phyloP scores from a whole-genome alignment of 2,888 invertebrate genomes.

The Carabus problematicus region DNA sequence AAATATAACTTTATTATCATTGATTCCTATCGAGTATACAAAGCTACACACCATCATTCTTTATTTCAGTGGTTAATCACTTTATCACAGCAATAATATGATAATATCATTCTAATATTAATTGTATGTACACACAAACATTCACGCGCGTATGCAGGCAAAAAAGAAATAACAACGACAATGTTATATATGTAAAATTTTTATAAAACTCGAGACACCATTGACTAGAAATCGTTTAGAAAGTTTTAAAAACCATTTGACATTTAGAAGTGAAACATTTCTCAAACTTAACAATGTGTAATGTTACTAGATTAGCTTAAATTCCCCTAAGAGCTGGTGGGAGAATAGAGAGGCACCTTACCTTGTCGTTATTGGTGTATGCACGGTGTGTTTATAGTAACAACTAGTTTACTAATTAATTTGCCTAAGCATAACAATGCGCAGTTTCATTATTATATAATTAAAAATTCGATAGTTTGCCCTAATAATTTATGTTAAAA shows the following conservation, averaged over 20 bases:
- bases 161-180: constrained; percentile 6
- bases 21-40: constrained; percentile 22
- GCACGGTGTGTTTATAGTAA: constrained; percentile 5
- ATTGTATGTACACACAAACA: constrained; percentile 6
- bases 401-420: not conserved
- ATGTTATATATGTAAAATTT: not conserved
- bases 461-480: too few species aligned
- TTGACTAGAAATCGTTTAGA: not conserved
- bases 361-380: constrained; percentile 13
- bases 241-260: not conserved
- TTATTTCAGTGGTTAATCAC: constrained; percentile 20
- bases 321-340: not conserved
- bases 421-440: constrained; percentile 6
- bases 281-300: not conserved
- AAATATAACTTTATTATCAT: constrained; percentile 28
- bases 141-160: constrained; percentile 21
- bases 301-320: constrained; percentile 2
- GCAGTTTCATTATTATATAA: not conserved
- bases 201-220: not conserved
- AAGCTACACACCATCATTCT: constrained; percentile 18
- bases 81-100: constrained; percentile 38
- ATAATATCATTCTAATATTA: constrained; percentile 15
- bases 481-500: not conserved
- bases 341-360: constrained; percentile 17
- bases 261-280: not conserved